phyloP scores from a whole-genome alignment of 2,888 invertebrate genomes.

The Spodoptera picta region DNA sequence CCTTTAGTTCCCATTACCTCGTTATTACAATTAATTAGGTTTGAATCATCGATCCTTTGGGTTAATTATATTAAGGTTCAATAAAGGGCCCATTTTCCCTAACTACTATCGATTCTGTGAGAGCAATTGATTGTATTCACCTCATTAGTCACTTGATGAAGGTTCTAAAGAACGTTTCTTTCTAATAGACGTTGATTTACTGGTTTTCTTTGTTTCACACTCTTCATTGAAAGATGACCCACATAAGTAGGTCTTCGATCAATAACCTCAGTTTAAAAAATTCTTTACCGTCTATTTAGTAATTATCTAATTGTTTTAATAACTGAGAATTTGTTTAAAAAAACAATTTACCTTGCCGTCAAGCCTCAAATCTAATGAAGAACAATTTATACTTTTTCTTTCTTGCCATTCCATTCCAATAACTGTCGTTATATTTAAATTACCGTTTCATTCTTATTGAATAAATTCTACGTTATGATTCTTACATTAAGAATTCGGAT shows the following conservation, averaged over 20 bases:
- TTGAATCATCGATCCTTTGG: conserved; percentile 41
- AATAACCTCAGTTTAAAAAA: too few relatives aligned
- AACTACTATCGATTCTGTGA: conserved; percentile 42
- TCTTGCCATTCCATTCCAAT: neutral
- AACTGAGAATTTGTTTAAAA: neutral
- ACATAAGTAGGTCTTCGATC: too few relatives aligned
- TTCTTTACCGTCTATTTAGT: neutral
- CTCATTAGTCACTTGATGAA: conserved; percentile 41
- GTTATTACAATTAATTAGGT: conserved; percentile 45
- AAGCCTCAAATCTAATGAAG: neutral
- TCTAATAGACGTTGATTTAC: conserved; percentile 31
- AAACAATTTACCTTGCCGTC: neutral
- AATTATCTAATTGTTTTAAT: neutral
- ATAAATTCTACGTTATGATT: conserved; percentile 10
- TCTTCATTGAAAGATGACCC: conserved; percentile 5
- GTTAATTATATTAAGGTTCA: conserved; percentile 43
- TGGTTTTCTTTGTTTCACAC: conserved; percentile 34
- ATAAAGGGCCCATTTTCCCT: conserved; percentile 41
- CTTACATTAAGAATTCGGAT: conserved; percentile 35
- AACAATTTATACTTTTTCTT: neutral
- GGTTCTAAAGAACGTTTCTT: conserved; percentile 37
- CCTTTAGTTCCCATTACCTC: conserved; percentile 22
- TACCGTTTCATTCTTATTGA: neutral
- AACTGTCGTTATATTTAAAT: conserved; percentile 1
- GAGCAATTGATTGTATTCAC: conserved; percentile 45